Evolutionary conservation across 2,888 invertebrate genomes (phyloP), one percentile per base, ranked within the genome.

Genomic region (Lasioglossum morio): DNA sequence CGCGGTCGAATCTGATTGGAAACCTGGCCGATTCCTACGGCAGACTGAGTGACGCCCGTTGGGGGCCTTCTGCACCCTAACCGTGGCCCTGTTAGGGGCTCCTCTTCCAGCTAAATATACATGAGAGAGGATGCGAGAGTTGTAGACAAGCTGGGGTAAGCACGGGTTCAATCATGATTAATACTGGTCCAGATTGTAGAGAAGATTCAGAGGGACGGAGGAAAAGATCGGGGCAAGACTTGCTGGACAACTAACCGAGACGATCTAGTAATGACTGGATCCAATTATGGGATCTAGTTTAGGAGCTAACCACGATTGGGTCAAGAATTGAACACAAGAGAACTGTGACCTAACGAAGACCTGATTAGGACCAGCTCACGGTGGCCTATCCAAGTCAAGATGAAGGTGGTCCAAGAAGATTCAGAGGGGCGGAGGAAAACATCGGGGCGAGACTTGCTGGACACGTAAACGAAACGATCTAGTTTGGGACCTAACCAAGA

Each of bases 1-100:
- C 30, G 14, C 80, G 77, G 88, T 86, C 81, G 86, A 85, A 87
- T 88, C 91, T 87, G 91, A 92, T 92, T 88, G 87, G 81, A 82
- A 82, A 34, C 72, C n/a, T 23, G 85, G 84, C 63, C 70, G 81
- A 81, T 48, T 63, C 82, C 46, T 63, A 73, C 34, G 37, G 88
- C 88, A 91, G 92, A 92, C 91, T 77, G 87, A 87, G 86, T 88
- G 91, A 92, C 60, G 60, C 60, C 60, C 60, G 14, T 27, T 60
- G 14, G 14, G n/a, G n/a, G 3, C 53, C 53, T 53, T 2, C 53
- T 53, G 23, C 23, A 10, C 53, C 53, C n/a, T 53, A 53, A 53
- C n/a, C n/a, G 53, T 53, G 53, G 23, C 53, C 53, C 53, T n/a
- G 53, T 53, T 53, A 53, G 53, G 27, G 60, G 5, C 60, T 27